Conservation (phyloP, 2,888 invertebrate species). For the Ornithoptera alexandrae region DNA sequence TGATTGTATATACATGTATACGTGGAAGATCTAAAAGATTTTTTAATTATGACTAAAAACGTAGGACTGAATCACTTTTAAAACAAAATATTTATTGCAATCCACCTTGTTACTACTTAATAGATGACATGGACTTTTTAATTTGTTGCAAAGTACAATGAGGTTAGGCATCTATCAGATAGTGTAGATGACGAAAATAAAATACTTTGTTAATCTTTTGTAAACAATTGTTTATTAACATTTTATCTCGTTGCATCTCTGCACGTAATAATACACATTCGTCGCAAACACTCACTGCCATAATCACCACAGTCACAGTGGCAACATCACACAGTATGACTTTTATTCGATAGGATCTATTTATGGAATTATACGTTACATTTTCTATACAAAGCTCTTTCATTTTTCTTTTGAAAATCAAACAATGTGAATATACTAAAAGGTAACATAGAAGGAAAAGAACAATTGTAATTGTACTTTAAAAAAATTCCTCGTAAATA, state of each 20-base stretch:
- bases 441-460: slow-evolving; percentile 44
- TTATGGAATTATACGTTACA: slow-evolving; percentile 70
- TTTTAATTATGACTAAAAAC: too few relatives aligned
- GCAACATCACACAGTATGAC: slow-evolving; percentile 70
- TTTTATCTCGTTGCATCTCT: slow-evolving; percentile 76
- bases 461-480: slow-evolving; percentile 53
- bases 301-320: slow-evolving; percentile 57
- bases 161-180: neutral
- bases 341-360: slow-evolving; percentile 69
- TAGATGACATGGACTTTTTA: too few relatives aligned
- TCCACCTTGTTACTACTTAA: too few relatives aligned
- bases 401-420: slow-evolving; percentile 76
- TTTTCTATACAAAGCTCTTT: slow-evolving; percentile 62
- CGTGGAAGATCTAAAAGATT: too few relatives aligned
- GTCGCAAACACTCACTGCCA: slow-evolving; percentile 67
- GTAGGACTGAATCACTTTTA: too few relatives aligned
- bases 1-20: too few relatives aligned
- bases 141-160: too few relatives aligned
- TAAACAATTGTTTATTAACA: slow-evolving; percentile 82
- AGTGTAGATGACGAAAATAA: slow-evolving; percentile 43
- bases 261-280: slow-evolving; percentile 69
- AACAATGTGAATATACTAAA: slow-evolving; percentile 74
- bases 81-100: too few relatives aligned
- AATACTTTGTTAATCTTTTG: slow-evolving; percentile 72
- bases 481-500: slow-evolving; percentile 47